Conservation (phyloP, 2,888 invertebrate species). For the Epirrhoe alternata region DNA sequence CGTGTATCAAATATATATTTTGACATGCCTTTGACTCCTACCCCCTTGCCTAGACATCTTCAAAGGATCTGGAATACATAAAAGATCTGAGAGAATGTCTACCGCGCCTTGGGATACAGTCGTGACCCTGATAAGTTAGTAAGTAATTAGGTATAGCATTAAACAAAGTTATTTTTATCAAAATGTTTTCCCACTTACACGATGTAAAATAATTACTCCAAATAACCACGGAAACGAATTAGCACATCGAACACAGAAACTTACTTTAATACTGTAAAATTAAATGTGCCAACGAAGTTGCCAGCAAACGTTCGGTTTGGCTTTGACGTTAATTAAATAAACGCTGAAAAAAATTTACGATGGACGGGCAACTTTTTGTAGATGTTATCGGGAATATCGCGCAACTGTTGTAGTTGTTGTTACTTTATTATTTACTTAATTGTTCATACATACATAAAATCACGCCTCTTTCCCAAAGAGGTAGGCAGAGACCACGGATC, state of each 20-base stretch:
- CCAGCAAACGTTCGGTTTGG: slow-evolving; percentile 17
- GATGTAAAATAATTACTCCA: not conserved
- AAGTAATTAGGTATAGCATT: no score
- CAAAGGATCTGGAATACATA: no score
- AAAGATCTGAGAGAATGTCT: no score
- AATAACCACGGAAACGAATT: not conserved
- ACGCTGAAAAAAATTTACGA: not conserved
- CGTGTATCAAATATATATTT: no score
- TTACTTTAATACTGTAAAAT: slow-evolving; percentile 1
- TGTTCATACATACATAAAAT: no score
- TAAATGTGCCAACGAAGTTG: slow-evolving; percentile 7
- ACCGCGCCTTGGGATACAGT: no score
- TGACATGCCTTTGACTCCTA: no score
- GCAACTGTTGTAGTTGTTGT: not conserved
- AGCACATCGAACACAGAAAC: slow-evolving; percentile 2
- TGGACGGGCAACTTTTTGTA: slow-evolving; percentile 22
- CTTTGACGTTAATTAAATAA: slow-evolving; percentile 30
- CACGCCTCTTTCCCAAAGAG: no score
- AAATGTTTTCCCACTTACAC: not conserved
- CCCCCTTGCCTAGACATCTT: no score
- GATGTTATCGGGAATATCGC: not conserved
- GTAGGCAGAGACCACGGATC: no score
- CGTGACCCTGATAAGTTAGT: no score
- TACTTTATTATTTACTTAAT: no score
- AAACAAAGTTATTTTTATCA: not conserved